phyloP scores from a whole-genome alignment of 2,113 vertebrate genomes.

The Seriola aureovittata region DNA sequence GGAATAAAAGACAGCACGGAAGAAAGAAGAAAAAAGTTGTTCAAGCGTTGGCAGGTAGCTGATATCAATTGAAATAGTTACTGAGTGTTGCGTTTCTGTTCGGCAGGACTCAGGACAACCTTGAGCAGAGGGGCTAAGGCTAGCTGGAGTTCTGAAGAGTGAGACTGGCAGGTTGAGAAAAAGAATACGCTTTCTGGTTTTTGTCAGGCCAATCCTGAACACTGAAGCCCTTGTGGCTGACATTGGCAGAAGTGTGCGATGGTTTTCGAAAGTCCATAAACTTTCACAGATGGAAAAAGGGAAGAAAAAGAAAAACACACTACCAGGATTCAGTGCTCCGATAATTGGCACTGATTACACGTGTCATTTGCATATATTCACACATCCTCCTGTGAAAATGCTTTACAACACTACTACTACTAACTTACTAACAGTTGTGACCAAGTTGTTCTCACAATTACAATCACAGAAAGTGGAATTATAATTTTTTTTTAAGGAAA shows the following conservation, averaged over 20 bases:
- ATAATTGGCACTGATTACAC: not conserved
- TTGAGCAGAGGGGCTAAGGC: conserved; percentile 52
- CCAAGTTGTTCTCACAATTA: too few relatives aligned
- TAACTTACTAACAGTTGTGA: too few relatives aligned
- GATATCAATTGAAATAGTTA: conserved; percentile 69
- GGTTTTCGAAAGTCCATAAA: conserved; percentile 2
- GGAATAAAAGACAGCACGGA: conserved; percentile 48
- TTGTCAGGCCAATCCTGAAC: conserved; percentile 28
- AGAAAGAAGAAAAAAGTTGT: conserved; percentile 62
- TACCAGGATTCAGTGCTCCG: not conserved
- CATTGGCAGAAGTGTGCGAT: conserved; percentile 36
- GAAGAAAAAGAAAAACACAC: not conserved
- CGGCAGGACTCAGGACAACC: conserved; percentile 55
- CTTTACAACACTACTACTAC: too few relatives aligned
- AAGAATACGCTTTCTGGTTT: conserved; percentile 16
- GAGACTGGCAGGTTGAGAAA: conserved; percentile 33
- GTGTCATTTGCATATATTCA: too few relatives aligned
- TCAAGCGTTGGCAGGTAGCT: conserved; percentile 42
- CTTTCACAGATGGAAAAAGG: not conserved
- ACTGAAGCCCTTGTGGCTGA: conserved; percentile 33
- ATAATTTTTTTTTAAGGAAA: too few relatives aligned
- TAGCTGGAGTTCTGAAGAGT: conserved; percentile 39
- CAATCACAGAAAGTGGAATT: too few relatives aligned
- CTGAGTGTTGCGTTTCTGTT: conserved; percentile 56
- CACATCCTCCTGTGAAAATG: not conserved